Conservation (phyloP, 2,113 vertebrate species). For the Oreochromis tanganicae region DNA sequence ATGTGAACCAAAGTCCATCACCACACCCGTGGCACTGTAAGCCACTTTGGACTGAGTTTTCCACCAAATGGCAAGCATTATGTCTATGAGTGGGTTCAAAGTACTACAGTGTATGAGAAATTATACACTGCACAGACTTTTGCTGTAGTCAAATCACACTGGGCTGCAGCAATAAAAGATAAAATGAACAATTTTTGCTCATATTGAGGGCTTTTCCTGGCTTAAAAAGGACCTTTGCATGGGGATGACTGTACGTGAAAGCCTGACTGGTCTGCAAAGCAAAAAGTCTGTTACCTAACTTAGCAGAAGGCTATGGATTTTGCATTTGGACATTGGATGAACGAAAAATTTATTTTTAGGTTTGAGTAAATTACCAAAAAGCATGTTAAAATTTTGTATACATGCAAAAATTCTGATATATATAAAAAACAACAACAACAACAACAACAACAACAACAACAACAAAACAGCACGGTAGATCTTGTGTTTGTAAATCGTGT, state of each 20-base stretch:
- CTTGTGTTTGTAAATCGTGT: neutral
- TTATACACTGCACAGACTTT: neutral
- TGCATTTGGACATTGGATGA: neutral
- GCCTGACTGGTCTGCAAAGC: neutral
- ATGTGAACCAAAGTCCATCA: neutral
- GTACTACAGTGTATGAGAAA: neutral
- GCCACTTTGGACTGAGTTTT: neutral
- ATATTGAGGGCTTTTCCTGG: neutral
- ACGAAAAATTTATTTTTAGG: neutral
- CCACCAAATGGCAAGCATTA: constrained; percentile 4
- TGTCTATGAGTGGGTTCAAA: constrained; percentile 21
- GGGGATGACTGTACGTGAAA: fast-evolving
- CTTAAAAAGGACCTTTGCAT: neutral
- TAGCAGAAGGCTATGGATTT: neutral
- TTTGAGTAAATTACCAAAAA: neutral
- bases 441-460: too few species aligned
- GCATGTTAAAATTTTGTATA: neutral
- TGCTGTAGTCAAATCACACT: neutral
- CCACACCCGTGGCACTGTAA: neutral
- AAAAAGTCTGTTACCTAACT: neutral
- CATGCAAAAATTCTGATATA: fast-evolving
- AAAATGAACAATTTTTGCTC: neutral
- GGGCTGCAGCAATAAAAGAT: neutral
- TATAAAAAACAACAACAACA: too few species aligned
- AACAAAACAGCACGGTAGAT: neutral